Conservation (phyloP, 2,113 vertebrate species). For the Pandion haliaetus region DNA sequence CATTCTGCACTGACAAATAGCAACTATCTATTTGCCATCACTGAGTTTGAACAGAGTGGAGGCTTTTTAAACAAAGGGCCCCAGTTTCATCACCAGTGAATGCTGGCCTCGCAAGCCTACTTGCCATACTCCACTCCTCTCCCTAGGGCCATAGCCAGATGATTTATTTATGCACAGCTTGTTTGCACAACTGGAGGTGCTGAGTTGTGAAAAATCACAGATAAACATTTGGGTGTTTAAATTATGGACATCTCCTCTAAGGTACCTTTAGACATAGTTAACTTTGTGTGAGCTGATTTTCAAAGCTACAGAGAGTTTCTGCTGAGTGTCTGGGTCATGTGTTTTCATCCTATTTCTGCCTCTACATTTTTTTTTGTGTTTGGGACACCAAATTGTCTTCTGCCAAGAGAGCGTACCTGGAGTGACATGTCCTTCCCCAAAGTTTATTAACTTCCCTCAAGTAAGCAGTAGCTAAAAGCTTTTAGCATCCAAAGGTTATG, state of each 20-base stretch:
- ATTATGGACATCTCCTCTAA: not conserved
- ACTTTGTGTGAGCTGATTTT: not conserved
- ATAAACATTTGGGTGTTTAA: not conserved
- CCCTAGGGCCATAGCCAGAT: not conserved
- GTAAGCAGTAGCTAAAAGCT: not conserved
- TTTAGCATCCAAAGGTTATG: not conserved
- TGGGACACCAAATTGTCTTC: not conserved
- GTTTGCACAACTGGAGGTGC: not conserved
- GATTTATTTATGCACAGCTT: not conserved
- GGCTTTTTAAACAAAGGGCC: not conserved
- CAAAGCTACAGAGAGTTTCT: not conserved
- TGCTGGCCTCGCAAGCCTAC: not conserved
- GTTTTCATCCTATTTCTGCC: not conserved
- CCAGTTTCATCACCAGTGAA: accelerated
- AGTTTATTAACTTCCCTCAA: not conserved
- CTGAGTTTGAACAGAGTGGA: not conserved
- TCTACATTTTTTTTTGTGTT: not conserved
- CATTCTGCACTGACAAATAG: not conserved
- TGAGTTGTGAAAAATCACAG: not conserved
- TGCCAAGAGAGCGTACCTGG: not conserved
- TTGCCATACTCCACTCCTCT: not conserved
- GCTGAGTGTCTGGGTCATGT: accelerated
- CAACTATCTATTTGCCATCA: not conserved
- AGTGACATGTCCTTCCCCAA: not conserved
- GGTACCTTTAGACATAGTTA: not conserved